These are phyloP conservation scores for Thereva unica DNA, from an alignment of 2,888 invertebrate genomes.

Conservation along the genomic window DNA sequence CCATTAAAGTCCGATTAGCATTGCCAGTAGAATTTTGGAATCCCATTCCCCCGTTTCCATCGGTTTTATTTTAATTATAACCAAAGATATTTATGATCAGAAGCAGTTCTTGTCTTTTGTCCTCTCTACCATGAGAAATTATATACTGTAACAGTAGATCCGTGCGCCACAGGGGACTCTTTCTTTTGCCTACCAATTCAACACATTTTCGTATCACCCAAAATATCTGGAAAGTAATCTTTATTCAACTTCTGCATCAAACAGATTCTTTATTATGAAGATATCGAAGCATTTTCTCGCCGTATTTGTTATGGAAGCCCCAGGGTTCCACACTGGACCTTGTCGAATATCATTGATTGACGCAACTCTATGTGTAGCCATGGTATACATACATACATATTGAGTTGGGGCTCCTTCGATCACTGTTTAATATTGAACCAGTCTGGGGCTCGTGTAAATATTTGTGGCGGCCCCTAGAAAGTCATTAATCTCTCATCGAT, in stretches of 20 bases:
- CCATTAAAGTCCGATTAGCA: slow-evolving; percentile 12
- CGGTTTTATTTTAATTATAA: slow-evolving; percentile 29
- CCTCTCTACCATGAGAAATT: no score
- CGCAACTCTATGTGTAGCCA: slow-evolving; percentile 16
- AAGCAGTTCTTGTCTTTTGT: no score
- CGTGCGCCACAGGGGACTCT: slow-evolving; percentile 14
- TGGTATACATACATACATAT: no score
- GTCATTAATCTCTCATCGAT: slow-evolving; percentile 36
- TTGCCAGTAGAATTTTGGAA: not conserved
- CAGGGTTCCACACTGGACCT: slow-evolving; percentile 29
- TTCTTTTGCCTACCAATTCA: slow-evolving; percentile 1
- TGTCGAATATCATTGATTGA: slow-evolving; percentile 29
- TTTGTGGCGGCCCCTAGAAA: slow-evolving; percentile 31
- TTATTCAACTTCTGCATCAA: slow-evolving; percentile 30
- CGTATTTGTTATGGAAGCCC: slow-evolving; percentile 18
- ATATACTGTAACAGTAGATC: no score
- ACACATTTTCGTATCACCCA: slow-evolving; percentile 8
- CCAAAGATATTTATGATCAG: not conserved
- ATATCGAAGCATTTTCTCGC: slow-evolving; percentile 11
- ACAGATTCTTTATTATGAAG: slow-evolving; percentile 23
- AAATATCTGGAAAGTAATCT: slow-evolving; percentile 6
- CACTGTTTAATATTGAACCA: slow-evolving; percentile 9
- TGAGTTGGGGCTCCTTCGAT: no score
- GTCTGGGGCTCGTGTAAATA: slow-evolving; percentile 28
- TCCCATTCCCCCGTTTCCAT: slow-evolving; percentile 6